Evolutionary conservation across 2,797 vertebrate genomes (phyloP), one percentile per base, ranked within the genome.

Genomic region (Gymnocypris eckloni): DNA sequence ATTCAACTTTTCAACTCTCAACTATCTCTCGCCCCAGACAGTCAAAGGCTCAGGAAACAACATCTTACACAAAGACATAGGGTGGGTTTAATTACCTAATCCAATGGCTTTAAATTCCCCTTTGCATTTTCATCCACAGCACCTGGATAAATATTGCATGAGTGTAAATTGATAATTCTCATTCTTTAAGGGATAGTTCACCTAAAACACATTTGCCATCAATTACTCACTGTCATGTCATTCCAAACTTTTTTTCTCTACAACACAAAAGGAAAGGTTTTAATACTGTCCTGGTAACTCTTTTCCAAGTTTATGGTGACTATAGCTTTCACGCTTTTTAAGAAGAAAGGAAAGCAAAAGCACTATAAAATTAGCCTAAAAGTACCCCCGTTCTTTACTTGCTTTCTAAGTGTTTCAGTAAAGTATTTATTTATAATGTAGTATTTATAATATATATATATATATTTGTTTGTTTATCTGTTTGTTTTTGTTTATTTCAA

Each of bases 1-100:
- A 25, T 33, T 93, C 91, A 93, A 94, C 92, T 92, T 93, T 93
- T 93, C 91, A 94, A 90, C 90, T 90, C 88, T 37, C 33, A 33
- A 33, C 80, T 91, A 90, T 91, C 88, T 89, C 89, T 91, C 39
- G 5, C 7, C n/a, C 48, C 78, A 77, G 61, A 73, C 77, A 77
- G 33, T 72, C 56, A 56, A 45, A 56, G 67, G 73, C 76, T 81
- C 81, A 39, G 45, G 43, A 69, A 33, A 48, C 41, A 76, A 54
- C 69, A 56, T 85, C 73, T 78, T 43, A 71, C 41, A 22, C 45
- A 73, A 81, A 59, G 69, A 50, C 70, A 33, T 18, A 25, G 4
- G 54, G 54, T 79, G 41, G 15, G 22, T 79, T 59, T 79, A 64
- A 64, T 64, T 43, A 18, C n/a, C 39, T 45, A 64, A 79, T 64